Base-by-base conservation (phyloP, 2,113 vertebrate species). In the Anarrhichthys ocellatus region DNA sequence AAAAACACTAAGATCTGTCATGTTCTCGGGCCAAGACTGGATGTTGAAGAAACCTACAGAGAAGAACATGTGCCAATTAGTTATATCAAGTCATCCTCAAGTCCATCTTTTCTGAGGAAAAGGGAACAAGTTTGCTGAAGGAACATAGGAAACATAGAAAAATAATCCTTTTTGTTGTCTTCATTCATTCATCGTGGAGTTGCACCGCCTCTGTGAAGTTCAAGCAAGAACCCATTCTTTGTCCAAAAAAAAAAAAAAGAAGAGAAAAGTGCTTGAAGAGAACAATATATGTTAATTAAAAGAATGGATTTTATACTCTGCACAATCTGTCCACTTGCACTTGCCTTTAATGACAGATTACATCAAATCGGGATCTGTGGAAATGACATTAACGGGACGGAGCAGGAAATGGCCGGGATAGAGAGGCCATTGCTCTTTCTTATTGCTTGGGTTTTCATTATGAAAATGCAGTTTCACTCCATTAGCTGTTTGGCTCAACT, bases 1-100 rank as follows among this genome's bases (percentile, higher is more conserved):
- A 84, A 99, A 99, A 32, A 99, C 97, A 63, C 96, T 95, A 90
- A 99, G 96, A 91, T 99, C 97, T 0, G 98, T 98, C 97, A 99
- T 99, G 82, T 99, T 99, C 90, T 97, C 96, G 1, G 98, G 98
- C 98, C 98, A 99, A 0, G 98, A 98, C 66, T 99, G 98, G 87
- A 99, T 99, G 84, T 99, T 99, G 86, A 99, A 93, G 88, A 95
- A 99, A 56, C 98, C 98, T 99, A 63, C n/a, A 84, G 78, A 69
- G 14, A 42, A 22, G 22, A 52, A 40, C 27, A 24, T 11, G 11
- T 8, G 18, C 1, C 7, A 8, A 32, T 50, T 32, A 50, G 5
- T 22, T 20, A 44, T 34, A 11, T 68, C 4, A 71, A 29, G 38
- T 32, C n/a, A 11, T 20, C 59, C 3, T 36, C 14, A 61, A 6